phyloP scores from a whole-genome alignment of 2,797 vertebrate species.

The Alcedo quadribrachys region DNA sequence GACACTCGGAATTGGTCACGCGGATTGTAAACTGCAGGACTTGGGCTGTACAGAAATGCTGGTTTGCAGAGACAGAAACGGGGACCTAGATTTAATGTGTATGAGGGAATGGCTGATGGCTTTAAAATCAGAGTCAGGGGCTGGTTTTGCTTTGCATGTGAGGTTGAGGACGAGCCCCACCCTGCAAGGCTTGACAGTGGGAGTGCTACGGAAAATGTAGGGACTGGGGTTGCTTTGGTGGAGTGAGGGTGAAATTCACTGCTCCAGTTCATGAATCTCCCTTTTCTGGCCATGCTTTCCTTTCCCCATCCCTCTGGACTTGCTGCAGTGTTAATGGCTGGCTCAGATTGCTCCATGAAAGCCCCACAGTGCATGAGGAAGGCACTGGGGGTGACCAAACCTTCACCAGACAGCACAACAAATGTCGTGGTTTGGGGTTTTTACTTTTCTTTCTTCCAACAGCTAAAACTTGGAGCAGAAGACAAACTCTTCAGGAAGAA shows the following conservation, averaged over 20 bases:
- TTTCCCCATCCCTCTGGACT: not conserved
- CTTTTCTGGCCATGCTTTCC: not conserved
- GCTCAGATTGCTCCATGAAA: not conserved
- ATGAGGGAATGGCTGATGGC: not conserved
- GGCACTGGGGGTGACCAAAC: not conserved
- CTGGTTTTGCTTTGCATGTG: not conserved
- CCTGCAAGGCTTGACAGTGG: not conserved
- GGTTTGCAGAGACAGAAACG: not conserved
- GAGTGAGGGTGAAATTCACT: not conserved
- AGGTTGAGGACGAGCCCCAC: not conserved
- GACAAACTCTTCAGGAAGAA: conserved; percentile 80
- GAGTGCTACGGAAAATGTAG: not conserved
- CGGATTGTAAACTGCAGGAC: not conserved
- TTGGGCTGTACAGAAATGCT: not conserved
- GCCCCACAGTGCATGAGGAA: not conserved
- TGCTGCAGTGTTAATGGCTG: not conserved
- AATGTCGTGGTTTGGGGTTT: not conserved
- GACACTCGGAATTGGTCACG: not conserved
- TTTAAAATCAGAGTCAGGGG: not conserved
- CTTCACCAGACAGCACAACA: not conserved
- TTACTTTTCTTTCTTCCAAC: conserved; percentile 44
- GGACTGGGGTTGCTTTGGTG: not conserved
- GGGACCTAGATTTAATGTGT: not conserved
- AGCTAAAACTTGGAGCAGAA: conserved; percentile 79
- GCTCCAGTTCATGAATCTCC: not conserved